Evolutionary conservation across 2,888 invertebrate species (phyloP).

Genomic region (Perithous albicinctus): DNA sequence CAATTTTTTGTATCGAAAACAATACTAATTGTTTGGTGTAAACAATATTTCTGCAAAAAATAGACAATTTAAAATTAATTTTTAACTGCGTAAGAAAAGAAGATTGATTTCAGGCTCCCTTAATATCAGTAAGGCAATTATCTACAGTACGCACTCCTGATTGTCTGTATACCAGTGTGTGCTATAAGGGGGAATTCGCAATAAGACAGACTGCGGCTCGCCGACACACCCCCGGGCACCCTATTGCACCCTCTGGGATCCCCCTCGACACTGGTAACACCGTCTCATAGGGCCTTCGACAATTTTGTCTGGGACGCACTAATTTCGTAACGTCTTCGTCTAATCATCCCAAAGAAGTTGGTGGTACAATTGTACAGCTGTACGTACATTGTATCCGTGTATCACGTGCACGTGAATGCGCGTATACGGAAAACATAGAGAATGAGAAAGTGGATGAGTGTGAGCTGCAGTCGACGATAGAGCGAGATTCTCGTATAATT

Average conservation of each 20-base stretch:
- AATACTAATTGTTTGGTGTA: too few species aligned
- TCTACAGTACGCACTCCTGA: background rate
- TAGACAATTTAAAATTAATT: background rate
- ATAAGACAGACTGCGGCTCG: slow-evolving; percentile 19
- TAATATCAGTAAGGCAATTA: background rate
- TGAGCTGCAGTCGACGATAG: slow-evolving; percentile 64
- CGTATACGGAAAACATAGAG: slow-evolving; percentile 26
- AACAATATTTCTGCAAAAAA: too few species aligned
- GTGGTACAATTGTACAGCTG: slow-evolving; percentile 14
- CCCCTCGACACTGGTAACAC: background rate
- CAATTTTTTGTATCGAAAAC: too few species aligned
- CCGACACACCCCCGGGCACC: background rate
- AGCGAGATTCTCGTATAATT: slow-evolving; percentile 75
- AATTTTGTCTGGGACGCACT: slow-evolving; percentile 75
- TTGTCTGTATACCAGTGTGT: background rate
- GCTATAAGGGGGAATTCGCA: slow-evolving; percentile 10
- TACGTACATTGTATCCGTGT: background rate
- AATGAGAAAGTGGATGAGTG: slow-evolving; percentile 41
- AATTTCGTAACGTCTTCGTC: slow-evolving; percentile 80
- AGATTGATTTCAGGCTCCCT: background rate
- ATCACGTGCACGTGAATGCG: slow-evolving; percentile 3
- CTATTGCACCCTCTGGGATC: background rate
- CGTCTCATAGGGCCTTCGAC: slow-evolving; percentile 67
- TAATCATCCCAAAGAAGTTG: slow-evolving; percentile 79
- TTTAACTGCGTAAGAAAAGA: background rate